Conservation (phyloP, 2,797 vertebrate genomes). For the Gila robusta region DNA sequence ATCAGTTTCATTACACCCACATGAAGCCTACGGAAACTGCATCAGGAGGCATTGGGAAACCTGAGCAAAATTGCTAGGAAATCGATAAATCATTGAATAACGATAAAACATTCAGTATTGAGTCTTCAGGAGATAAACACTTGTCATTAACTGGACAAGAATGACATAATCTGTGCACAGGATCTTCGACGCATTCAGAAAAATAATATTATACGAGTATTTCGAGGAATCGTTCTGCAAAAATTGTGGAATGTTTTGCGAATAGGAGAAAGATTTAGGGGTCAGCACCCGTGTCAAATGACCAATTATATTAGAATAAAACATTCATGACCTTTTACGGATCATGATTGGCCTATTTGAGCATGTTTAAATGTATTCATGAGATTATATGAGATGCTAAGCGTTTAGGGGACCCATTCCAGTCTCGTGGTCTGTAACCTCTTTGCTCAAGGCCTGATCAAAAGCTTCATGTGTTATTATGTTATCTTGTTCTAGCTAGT, state of each 20-base stretch:
- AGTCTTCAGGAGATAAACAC: neutral
- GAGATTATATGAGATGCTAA: conserved; percentile 34
- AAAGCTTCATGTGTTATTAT: neutral
- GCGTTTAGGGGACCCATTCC: neutral
- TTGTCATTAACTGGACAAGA: neutral
- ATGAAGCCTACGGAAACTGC: neutral
- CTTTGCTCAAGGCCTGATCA: neutral
- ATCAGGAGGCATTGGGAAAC: neutral
- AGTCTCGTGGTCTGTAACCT: neutral
- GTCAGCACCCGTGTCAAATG: conserved; percentile 8
- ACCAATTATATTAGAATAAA: conserved; percentile 36
- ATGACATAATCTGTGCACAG: neutral
- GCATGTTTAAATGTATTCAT: conserved; percentile 36
- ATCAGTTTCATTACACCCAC: conserved; percentile 22
- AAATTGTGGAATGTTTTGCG: neutral
- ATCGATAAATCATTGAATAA: neutral
- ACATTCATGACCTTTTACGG: conserved; percentile 1
- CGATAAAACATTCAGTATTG: neutral
- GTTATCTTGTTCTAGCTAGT: neutral
- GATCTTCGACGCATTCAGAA: neutral
- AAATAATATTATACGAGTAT: neutral
- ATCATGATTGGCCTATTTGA: conserved; percentile 26
- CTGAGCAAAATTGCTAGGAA: neutral
- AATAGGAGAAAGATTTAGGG: neutral
- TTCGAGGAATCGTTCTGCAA: neutral